Conservation (phyloP, 2,113 vertebrate genomes). For the Chloroceryle aenea region DNA sequence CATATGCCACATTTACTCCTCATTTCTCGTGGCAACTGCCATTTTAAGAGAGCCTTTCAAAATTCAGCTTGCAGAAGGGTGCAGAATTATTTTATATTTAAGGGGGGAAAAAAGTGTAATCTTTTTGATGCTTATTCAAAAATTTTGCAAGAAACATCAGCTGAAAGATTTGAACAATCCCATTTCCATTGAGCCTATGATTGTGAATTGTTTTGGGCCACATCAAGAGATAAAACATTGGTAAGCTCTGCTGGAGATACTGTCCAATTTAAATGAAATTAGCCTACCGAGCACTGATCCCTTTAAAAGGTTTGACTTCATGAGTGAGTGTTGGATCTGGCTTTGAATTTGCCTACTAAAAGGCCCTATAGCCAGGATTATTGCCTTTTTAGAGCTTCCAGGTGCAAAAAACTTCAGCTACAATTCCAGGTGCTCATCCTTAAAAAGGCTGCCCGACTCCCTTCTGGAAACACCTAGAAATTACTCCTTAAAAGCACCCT, state of each 20-base stretch:
- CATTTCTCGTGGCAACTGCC: background rate
- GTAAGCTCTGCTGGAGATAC: conserved; percentile 51
- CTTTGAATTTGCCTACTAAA: conserved; percentile 32
- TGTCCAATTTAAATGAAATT: conserved; percentile 54
- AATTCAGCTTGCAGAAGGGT: background rate
- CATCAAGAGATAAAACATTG: conserved; percentile 8
- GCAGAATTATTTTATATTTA: background rate
- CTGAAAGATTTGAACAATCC: background rate
- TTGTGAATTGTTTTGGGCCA: background rate
- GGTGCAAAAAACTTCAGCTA: background rate
- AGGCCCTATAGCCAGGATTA: conserved; percentile 38
- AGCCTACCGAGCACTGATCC: conserved; percentile 31
- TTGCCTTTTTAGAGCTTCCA: conserved; percentile 44
- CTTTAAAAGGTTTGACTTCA: conserved; percentile 30
- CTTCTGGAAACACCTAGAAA: background rate
- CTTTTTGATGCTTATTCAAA: background rate
- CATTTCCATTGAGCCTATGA: background rate
- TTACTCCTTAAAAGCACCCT: background rate
- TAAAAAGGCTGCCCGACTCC: background rate
- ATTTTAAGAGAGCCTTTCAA: background rate
- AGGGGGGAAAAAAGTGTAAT: accelerated
- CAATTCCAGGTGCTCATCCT: conserved; percentile 30
- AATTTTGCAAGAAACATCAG: background rate
- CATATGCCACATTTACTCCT: background rate
- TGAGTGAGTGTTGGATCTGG: background rate